Conservation (phyloP, 2,888 invertebrate genomes). For the Neocrepidodera transversa region DNA sequence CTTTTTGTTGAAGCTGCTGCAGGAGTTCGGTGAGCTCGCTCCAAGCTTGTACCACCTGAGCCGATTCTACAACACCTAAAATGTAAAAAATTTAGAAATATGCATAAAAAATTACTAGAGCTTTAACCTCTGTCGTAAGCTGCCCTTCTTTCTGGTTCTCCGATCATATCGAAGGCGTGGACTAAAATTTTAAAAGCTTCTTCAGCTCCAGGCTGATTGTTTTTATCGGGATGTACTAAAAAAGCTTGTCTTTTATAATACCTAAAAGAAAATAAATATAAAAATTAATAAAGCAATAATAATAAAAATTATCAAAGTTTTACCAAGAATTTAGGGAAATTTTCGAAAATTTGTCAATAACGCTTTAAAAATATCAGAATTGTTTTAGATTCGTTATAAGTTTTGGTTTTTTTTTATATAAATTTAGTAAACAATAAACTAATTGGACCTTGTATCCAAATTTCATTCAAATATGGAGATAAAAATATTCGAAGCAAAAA, state of each 20-base stretch:
- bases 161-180: constrained; percentile 94
- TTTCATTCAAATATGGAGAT: no score
- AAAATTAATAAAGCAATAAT: no score
- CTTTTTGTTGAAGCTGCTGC: constrained; percentile 89
- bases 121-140: constrained; percentile 58
- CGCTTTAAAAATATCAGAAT: background rate
- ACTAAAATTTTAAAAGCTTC: constrained; percentile 96
- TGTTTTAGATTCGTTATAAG: no score
- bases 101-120: no score
- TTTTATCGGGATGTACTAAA: constrained; percentile 95
- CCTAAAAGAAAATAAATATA: constrained; percentile 11
- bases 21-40: constrained; percentile 84
- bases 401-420: no score
- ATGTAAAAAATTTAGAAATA: background rate
- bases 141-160: constrained; percentile 75
- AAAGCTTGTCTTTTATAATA: constrained; percentile 95
- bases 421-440: no score
- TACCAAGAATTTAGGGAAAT: no score
- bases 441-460: no score
- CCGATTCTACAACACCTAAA: constrained; percentile 70
- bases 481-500: no score
- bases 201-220: constrained; percentile 92
- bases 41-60: constrained; percentile 87
- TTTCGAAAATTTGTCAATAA: no score
- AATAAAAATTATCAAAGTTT: no score